Conservation (phyloP, 1,140 invertebrate species). For the Pseudomyrmex flavicornis region DNA sequence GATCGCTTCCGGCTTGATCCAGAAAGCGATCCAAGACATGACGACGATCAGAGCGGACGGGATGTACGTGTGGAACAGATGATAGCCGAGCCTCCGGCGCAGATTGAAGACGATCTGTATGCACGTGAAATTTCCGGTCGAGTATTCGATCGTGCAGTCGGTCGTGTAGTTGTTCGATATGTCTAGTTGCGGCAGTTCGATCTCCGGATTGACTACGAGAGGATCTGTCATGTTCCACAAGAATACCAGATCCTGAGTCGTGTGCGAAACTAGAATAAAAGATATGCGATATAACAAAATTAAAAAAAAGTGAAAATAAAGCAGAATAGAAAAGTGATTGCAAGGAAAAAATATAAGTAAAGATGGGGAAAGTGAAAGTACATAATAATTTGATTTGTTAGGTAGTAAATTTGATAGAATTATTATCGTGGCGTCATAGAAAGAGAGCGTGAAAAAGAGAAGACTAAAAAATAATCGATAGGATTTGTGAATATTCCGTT, state of each 20-base stretch:
- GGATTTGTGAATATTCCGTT: too few species aligned
- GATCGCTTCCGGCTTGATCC: slow-evolving; percentile 96
- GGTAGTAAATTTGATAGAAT: too few species aligned
- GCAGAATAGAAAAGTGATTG: too few species aligned
- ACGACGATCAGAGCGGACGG: slow-evolving; percentile 95
- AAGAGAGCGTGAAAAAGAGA: too few species aligned
- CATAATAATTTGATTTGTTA: too few species aligned
- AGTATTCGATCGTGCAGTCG: slow-evolving; percentile 95
- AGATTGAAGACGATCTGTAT: slow-evolving; percentile 94
- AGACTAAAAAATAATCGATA: too few species aligned
- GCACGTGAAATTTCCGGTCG: slow-evolving; percentile 95
- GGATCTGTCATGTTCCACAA: slow-evolving; percentile 96
- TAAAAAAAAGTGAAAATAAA: too few species aligned
- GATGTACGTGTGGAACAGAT: slow-evolving; percentile 96
- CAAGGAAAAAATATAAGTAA: too few species aligned
- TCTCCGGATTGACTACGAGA: slow-evolving; percentile 93
- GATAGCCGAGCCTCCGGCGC: slow-evolving; percentile 93
- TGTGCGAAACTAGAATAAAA: slow-evolving; percentile 90
- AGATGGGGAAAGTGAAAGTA: too few species aligned
- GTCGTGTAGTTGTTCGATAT: slow-evolving; percentile 95
- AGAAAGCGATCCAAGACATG: slow-evolving; percentile 97
- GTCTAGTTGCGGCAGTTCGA: slow-evolving; percentile 94
- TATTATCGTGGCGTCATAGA: too few species aligned
- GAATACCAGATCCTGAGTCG: slow-evolving; percentile 93
- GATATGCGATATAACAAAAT: too few species aligned